These are phyloP conservation scores for Peromyscus attwateri DNA, from an alignment of 2,797 vertebrate genomes.

Conservation along the genomic window DNA sequence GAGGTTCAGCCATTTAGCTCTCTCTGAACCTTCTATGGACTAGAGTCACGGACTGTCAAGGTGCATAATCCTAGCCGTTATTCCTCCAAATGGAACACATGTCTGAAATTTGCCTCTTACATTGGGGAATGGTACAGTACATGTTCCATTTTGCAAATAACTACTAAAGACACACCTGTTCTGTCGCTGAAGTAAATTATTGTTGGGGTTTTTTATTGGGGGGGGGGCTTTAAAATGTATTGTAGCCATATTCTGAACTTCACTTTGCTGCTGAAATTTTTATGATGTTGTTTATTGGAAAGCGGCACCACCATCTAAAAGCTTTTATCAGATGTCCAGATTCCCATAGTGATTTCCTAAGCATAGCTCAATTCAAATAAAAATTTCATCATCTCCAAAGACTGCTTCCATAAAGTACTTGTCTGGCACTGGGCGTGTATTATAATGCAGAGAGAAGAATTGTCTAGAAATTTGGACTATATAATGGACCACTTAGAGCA, in stretches of 20 bases:
- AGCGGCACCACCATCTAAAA: constrained; percentile 34
- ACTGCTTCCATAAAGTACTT: constrained; percentile 52
- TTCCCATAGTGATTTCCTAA: constrained; percentile 38
- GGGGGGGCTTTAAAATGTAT: not conserved
- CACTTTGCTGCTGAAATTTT: constrained; percentile 63
- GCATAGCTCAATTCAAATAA: constrained; percentile 48
- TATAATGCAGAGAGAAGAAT: not conserved
- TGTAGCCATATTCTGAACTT: constrained; percentile 8
- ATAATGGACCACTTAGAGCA: not conserved
- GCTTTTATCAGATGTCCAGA: constrained; percentile 14
- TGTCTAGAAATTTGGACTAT: constrained; percentile 33
- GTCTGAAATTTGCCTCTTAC: constrained; percentile 43
- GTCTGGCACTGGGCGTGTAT: not conserved
- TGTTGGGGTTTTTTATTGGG: not conserved
- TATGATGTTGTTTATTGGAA: constrained; percentile 58
- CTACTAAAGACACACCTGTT: not conserved
- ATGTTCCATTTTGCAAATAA: not conserved
- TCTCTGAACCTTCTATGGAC: not conserved
- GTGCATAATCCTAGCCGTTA: not conserved
- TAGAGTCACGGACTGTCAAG: constrained; percentile 7
- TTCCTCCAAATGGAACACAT: not conserved
- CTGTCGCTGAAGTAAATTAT: not conserved
- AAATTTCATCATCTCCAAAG: constrained; percentile 65
- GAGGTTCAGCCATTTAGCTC: not conserved
- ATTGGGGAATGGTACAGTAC: not conserved